Conservation (phyloP, 2,888 invertebrate genomes). For the Meganola albula region DNA sequence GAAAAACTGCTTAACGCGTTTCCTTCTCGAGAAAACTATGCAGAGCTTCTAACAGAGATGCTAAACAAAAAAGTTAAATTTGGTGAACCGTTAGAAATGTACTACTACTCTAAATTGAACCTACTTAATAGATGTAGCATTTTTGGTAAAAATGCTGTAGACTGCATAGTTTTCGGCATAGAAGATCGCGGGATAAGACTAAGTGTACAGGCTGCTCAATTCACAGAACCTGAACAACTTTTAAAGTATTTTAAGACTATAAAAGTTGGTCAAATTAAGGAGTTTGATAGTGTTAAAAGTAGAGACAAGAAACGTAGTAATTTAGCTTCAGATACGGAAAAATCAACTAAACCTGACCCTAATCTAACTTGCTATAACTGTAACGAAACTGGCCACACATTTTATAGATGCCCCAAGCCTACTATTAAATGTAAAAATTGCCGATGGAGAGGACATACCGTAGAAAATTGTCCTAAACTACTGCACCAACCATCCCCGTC, state of each 20-base stretch:
- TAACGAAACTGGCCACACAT: constrained; percentile 18
- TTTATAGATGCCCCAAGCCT: constrained; percentile 15
- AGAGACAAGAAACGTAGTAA: background rate
- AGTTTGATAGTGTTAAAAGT: background rate
- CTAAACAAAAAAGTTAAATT: background rate
- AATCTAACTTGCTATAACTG: constrained; percentile 15
- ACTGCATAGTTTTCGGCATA: constrained; percentile 19
- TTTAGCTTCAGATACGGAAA: background rate
- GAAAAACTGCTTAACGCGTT: too few relatives aligned
- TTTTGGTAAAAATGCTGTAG: constrained; percentile 13
- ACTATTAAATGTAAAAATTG: background rate
- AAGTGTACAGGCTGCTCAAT: constrained; percentile 23
- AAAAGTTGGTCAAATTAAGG: constrained; percentile 7
- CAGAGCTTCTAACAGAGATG: too few relatives aligned
- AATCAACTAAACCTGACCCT: background rate
- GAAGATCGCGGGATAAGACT: constrained; percentile 20
- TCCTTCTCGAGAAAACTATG: too few relatives aligned
- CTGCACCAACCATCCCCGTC: background rate
- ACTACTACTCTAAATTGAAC: constrained; percentile 12
- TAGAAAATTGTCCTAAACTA: background rate
- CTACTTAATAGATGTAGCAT: constrained; percentile 21
- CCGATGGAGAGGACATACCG: background rate
- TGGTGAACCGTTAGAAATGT: constrained; percentile 1
- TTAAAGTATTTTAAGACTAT: constrained; percentile 19
- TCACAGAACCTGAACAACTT: constrained; percentile 18